These are phyloP conservation scores for Siphonodentalium dalli DNA, from an alignment of 2,888 invertebrate genomes.

Conservation along the genomic window DNA sequence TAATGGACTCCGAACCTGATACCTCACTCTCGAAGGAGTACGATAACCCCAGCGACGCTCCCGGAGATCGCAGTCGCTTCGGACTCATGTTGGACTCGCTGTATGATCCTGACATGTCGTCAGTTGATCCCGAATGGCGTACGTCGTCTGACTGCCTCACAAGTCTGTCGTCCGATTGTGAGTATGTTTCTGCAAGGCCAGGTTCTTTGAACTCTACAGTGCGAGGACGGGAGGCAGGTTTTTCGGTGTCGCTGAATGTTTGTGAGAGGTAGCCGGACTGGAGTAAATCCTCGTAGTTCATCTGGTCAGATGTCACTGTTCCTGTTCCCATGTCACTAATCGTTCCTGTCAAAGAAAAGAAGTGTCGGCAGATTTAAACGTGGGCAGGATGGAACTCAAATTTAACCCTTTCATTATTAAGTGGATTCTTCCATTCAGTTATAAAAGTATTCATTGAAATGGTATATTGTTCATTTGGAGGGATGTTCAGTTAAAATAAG, in stretches of 20 bases:
- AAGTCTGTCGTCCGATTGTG: conserved; percentile 1
- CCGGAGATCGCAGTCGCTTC: conserved; percentile 28
- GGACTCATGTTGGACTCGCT: conserved; percentile 17
- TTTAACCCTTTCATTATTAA: too few species aligned
- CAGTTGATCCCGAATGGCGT: conserved; percentile 29
- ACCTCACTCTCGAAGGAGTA: conserved; percentile 41
- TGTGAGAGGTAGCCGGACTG: conserved; percentile 50
- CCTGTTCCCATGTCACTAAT: conserved; percentile 30
- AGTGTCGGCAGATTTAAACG: too few species aligned
- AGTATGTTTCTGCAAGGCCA: conserved; percentile 19
- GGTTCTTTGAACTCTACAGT: conserved; percentile 5
- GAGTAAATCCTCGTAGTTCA: conserved; percentile 53
- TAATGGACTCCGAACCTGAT: conserved; percentile 22
- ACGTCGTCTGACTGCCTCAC: conserved; percentile 7
- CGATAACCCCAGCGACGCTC: conserved; percentile 38
- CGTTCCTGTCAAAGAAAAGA: too few species aligned
- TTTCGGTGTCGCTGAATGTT: conserved; percentile 36
- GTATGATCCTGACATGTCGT: conserved; percentile 22
- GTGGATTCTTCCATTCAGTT: too few species aligned
- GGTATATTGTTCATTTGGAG: too few species aligned
- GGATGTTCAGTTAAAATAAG: too few species aligned
- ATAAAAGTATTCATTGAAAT: too few species aligned
- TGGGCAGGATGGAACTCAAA: too few species aligned
- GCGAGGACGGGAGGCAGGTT: conserved; percentile 21
- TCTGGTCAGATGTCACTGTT: conserved; percentile 54